phyloP scores from a whole-genome alignment of 2,888 invertebrate species.

The Sylvicola cinctus region DNA sequence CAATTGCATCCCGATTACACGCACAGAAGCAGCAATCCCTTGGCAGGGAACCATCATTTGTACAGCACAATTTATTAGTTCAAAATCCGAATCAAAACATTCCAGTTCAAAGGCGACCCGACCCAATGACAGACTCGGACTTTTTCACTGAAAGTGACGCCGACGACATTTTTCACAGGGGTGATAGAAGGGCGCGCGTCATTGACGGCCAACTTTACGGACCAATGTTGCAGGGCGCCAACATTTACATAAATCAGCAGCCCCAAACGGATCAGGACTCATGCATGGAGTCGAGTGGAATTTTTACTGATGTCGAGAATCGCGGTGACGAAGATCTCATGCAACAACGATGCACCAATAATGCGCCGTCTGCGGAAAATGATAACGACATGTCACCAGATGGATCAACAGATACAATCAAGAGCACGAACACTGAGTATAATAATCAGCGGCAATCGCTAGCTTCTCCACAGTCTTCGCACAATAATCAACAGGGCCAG shows the following conservation, averaged over 20 bases:
- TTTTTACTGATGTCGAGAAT: conserved; percentile 71
- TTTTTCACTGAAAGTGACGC: conserved; percentile 82
- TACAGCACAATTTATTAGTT: conserved; percentile 13
- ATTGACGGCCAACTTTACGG: conserved; percentile 82
- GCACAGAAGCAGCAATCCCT: conserved; percentile 11
- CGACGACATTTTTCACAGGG: conserved; percentile 45
- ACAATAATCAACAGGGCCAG: conserved; percentile 3
- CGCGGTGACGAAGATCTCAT: conserved; percentile 37
- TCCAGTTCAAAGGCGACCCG: conserved; percentile 44
- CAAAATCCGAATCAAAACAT: conserved; percentile 25
- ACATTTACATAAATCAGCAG: conserved; percentile 27
- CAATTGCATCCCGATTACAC: conserved; percentile 27
- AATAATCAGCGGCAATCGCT: conserved; percentile 4
- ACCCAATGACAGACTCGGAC: conserved; percentile 82
- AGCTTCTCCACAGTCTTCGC: conserved; percentile 1
- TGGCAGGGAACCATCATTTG: conserved; percentile 27
- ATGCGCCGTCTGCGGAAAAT: conserved; percentile 11
- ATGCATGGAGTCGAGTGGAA: conserved; percentile 75
- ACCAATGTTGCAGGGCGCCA: conserved; percentile 20
- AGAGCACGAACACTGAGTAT: conserved; percentile 31
- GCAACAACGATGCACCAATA: conserved; percentile 19
- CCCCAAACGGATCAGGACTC: conserved; percentile 48
- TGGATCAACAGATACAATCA: conserved; percentile 28
- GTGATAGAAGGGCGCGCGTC: conserved; percentile 57
- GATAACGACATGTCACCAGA: conserved; percentile 42